These are phyloP conservation scores for Carposina sasakii DNA, from an alignment of 1,140 invertebrate species.

Conservation along the genomic window DNA sequence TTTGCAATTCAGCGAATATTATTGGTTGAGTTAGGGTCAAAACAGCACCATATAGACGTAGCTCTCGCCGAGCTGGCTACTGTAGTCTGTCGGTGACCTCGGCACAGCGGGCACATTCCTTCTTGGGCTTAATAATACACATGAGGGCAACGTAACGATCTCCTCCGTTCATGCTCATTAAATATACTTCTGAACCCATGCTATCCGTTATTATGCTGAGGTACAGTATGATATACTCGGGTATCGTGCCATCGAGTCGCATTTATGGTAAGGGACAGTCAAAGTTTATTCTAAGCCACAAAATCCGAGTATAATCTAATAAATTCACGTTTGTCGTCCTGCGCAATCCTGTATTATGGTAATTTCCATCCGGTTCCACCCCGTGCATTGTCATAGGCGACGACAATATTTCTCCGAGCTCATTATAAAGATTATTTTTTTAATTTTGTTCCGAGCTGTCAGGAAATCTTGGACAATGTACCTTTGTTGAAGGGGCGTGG, in stretches of 20 bases:
- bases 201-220: conserved; percentile 26
- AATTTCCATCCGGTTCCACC: conserved; percentile 34
- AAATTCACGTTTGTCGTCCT: too few relatives aligned
- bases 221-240: conserved; percentile 16
- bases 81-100: conserved; percentile 50
- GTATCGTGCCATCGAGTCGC: too few relatives aligned
- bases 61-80: conserved; percentile 33
- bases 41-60: conserved; percentile 15
- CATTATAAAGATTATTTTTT: conserved; percentile 28
- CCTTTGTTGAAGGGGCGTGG: conserved; percentile 22
- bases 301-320: too few relatives aligned
- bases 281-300: too few relatives aligned
- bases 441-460: conserved; percentile 15
- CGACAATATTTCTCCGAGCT: conserved; percentile 10
- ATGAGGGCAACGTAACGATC: conserved; percentile 56
- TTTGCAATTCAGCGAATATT: conserved; percentile 14
- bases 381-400: conserved; percentile 24
- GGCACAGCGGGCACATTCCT: conserved; percentile 52
- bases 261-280: too few relatives aligned
- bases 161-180: conserved; percentile 50
- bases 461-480: conserved; percentile 16
- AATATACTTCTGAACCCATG: conserved; percentile 36
- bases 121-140: conserved; percentile 64
- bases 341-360: conserved; percentile 33
- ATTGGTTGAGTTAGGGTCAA: conserved; percentile 31